phyloP scores from a whole-genome alignment of 2,797 vertebrate genomes.

The Diglossa cyanea region DNA sequence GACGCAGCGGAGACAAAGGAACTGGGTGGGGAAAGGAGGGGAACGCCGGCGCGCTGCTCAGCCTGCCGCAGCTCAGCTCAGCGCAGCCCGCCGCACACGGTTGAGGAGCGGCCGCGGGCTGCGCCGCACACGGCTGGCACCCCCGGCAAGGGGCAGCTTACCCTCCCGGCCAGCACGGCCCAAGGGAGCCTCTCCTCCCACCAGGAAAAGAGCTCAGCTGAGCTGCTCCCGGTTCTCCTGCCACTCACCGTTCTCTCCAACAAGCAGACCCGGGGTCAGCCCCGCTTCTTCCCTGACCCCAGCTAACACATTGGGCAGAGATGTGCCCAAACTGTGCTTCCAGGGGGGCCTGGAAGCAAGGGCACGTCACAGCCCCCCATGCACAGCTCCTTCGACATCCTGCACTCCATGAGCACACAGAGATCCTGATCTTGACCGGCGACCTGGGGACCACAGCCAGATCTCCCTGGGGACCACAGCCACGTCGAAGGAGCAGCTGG shows the following conservation, averaged over 20 bases:
- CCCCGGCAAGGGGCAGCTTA: background rate
- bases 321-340: too few relatives aligned
- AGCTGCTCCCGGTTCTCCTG: background rate
- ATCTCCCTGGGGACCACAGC: too few relatives aligned
- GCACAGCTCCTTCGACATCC: background rate
- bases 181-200: background rate
- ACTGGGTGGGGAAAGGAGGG: conserved; percentile 18
- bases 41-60: background rate
- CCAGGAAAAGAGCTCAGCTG: accelerated
- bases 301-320: accelerated
- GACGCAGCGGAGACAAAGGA: conserved; percentile 21
- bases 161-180: background rate
- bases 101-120: too few relatives aligned
- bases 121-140: background rate
- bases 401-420: background rate
- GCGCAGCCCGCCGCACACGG: too few relatives aligned
- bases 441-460: background rate
- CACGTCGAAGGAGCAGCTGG: background rate
- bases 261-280: background rate
- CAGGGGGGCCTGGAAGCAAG: background rate
- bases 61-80: background rate
- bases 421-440: accelerated
- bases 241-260: background rate
- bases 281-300: background rate
- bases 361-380: accelerated